These are phyloP conservation scores for Hirtodrosophila alboralis DNA, from an alignment of 2,888 invertebrate species.

Conservation along the genomic window DNA sequence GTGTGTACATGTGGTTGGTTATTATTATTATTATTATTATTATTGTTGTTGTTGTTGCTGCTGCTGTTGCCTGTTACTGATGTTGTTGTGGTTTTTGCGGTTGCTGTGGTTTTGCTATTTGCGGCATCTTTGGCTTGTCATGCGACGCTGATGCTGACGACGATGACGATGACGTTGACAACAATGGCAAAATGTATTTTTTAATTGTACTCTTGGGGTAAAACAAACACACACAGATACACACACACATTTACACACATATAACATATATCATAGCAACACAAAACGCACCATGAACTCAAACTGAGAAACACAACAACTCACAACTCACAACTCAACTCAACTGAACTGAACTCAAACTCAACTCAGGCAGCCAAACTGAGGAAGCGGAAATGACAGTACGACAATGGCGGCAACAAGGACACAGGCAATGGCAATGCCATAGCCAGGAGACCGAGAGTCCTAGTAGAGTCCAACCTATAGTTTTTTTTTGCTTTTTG, in stretches of 20 bases:
- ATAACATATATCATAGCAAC: constrained; percentile 18
- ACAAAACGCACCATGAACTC: constrained; percentile 62
- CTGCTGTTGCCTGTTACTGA: too few relatives aligned
- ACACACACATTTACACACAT: constrained; percentile 31
- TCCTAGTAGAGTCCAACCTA: constrained; percentile 57
- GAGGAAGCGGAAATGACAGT: constrained; percentile 77
- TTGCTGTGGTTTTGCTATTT: constrained; percentile 67
- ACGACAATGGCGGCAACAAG: constrained; percentile 69
- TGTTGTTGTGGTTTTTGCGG: constrained; percentile 36
- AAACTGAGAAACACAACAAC: too few relatives aligned
- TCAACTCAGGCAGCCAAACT: constrained; percentile 34
- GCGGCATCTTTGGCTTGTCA: constrained; percentile 78
- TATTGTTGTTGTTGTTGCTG: constrained; percentile 28
- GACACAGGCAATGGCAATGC: constrained; percentile 71
- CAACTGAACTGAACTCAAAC: constrained; percentile 38
- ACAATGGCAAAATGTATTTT: constrained; percentile 76
- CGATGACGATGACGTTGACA: constrained; percentile 63
- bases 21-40: constrained; percentile 17
- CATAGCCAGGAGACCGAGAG: constrained; percentile 47
- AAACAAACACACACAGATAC: constrained; percentile 53
- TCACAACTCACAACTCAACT: constrained; percentile 49
- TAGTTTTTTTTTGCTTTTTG: too few relatives aligned
- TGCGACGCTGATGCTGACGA: constrained; percentile 50
- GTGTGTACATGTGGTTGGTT: constrained; percentile 6
- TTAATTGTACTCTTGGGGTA: constrained; percentile 79